Evolutionary conservation across 2,113 vertebrate genomes (phyloP).

Genomic region (Hippocampus barbouri): DNA sequence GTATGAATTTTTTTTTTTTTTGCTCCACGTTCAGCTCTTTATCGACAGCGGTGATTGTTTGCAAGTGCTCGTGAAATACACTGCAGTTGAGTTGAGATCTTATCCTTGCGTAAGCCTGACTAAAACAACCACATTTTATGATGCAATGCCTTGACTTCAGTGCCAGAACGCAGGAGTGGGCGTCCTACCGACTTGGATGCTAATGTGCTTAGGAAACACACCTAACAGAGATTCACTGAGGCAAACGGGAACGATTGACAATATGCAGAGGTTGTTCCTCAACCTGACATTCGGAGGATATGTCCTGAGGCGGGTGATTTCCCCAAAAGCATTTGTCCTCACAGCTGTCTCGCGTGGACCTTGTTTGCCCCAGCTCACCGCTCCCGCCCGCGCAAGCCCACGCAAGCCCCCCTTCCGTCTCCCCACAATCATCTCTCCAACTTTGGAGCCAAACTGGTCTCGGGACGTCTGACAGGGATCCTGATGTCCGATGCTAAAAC

Average conservation of each 20-base stretch:
- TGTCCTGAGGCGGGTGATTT: slow-evolving; percentile 18
- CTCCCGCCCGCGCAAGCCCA: background rate
- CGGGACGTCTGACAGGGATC: slow-evolving; percentile 21
- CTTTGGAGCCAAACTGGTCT: slow-evolving; percentile 17
- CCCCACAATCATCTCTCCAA: slow-evolving; percentile 7
- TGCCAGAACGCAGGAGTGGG: too few species aligned
- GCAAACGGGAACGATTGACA: background rate
- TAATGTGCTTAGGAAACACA: too few species aligned
- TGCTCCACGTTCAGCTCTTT: too few species aligned
- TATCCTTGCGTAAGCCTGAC: too few species aligned
- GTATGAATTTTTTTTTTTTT: too few species aligned
- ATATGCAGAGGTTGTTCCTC: too few species aligned
- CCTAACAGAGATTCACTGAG: background rate
- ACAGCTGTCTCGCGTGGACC: slow-evolving; percentile 22
- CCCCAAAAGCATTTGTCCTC: slow-evolving; percentile 34
- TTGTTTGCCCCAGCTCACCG: background rate
- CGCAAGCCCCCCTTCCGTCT: background rate
- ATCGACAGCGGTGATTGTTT: too few species aligned
- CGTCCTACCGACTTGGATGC: too few species aligned
- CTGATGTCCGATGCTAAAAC: slow-evolving; percentile 21
- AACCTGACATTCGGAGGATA: slow-evolving; percentile 2
- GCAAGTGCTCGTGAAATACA: too few species aligned
- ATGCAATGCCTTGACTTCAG: too few species aligned
- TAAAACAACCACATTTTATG: too few species aligned
- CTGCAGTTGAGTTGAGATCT: too few species aligned